These are phyloP conservation scores for Zosterops lateralis DNA, from an alignment of 2,113 vertebrate species.

Conservation along the genomic window DNA sequence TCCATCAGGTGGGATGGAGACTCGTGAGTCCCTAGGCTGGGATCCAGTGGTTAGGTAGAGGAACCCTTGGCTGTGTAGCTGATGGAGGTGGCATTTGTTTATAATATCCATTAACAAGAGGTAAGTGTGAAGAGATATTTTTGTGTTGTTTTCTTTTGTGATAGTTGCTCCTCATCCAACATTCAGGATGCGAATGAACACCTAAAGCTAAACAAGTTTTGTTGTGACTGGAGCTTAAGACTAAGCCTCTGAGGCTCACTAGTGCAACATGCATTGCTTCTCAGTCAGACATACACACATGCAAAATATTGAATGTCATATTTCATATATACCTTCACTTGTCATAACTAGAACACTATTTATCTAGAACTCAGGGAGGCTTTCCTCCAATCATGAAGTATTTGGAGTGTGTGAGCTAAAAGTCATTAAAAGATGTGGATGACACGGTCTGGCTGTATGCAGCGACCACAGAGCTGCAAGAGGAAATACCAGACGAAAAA, in stretches of 20 bases:
- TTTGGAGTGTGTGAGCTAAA: not conserved
- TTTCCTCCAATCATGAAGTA: not conserved
- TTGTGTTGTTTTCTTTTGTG: not conserved
- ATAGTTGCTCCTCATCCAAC: not conserved
- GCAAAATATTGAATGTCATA: not conserved
- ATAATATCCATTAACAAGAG: not conserved
- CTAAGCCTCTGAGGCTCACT: not conserved
- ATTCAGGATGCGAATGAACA: not conserved
- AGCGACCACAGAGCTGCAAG: not conserved
- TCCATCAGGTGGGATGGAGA: not conserved
- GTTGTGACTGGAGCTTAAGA: not conserved
- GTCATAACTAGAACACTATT: not conserved
- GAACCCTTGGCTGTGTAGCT: not conserved
- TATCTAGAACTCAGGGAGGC: not conserved
- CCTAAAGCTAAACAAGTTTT: not conserved
- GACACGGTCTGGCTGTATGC: not conserved
- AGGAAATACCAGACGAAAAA: not conserved
- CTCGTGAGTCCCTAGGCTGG: not conserved
- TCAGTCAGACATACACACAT: not conserved
- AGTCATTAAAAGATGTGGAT: fast-evolving
- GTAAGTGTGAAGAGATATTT: not conserved
- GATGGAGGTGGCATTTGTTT: not conserved
- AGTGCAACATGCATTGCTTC: not conserved
- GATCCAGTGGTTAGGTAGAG: not conserved
- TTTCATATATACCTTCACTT: not conserved